Evolutionary conservation across 2,797 vertebrate species (phyloP).

Genomic region (Mus caroli): DNA sequence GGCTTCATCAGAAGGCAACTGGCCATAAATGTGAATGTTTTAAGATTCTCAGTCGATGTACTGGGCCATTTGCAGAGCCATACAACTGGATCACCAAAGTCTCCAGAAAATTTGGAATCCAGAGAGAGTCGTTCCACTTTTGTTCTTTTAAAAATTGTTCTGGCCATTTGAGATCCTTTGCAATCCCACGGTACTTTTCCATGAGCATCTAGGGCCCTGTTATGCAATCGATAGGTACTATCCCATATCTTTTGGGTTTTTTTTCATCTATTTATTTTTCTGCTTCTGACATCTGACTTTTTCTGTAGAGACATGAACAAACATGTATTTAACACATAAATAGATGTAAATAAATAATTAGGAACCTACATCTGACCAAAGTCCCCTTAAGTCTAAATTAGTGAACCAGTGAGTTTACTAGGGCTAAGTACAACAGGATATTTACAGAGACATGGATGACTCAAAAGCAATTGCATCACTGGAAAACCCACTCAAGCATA

Average conservation of each 20-base stretch:
- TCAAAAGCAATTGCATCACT: neutral
- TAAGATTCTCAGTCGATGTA: neutral
- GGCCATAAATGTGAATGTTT: neutral
- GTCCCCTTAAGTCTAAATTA: neutral
- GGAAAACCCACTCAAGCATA: neutral
- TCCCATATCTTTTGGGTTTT: neutral
- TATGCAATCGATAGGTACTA: neutral
- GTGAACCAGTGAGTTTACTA: neutral
- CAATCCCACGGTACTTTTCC: neutral
- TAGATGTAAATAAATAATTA: neutral
- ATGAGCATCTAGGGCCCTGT: too few relatives aligned
- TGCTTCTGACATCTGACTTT: neutral
- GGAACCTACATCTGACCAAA: neutral
- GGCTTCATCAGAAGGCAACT: neutral
- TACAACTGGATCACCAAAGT: neutral
- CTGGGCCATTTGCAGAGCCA: neutral
- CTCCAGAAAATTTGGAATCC: neutral
- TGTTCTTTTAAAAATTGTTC: neutral
- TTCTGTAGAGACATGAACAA: neutral
- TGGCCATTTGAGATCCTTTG: neutral
- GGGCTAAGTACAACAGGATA: neutral
- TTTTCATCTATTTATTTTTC: neutral
- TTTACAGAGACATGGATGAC: neutral
- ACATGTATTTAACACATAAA: neutral
- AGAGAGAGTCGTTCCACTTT: neutral